Evolutionary conservation across 2,113 vertebrate genomes (phyloP).

Genomic region (Onychorhynchus coronatus): DNA sequence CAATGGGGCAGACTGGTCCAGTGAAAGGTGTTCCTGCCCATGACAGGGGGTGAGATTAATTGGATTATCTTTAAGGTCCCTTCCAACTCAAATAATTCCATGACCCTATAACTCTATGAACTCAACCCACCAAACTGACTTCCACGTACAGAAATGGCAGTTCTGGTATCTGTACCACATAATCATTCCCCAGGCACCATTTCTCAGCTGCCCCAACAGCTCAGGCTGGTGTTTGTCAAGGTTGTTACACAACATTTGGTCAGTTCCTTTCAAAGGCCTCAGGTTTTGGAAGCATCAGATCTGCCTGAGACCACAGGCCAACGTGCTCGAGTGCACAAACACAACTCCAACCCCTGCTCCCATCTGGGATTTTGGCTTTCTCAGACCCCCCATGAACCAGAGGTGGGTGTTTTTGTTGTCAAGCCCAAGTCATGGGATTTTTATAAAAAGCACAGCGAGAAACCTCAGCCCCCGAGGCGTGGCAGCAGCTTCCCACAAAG

Average conservation of each 20-base stretch:
- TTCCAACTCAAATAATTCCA: background rate
- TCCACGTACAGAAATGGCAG: fast-evolving
- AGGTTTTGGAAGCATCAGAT: background rate
- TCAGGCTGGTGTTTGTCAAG: background rate
- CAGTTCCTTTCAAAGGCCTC: background rate
- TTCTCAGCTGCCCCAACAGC: background rate
- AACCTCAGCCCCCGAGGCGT: background rate
- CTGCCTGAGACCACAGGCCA: background rate
- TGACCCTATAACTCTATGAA: background rate
- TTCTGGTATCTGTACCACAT: fast-evolving
- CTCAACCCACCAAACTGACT: fast-evolving
- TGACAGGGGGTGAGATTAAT: no score
- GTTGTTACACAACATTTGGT: fast-evolving
- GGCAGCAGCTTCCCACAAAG: background rate
- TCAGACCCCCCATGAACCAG: fast-evolving
- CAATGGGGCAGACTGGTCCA: no score
- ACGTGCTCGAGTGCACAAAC: fast-evolving
- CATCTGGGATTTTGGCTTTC: background rate
- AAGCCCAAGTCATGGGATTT: background rate
- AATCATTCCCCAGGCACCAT: background rate
- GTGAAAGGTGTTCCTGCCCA: no score
- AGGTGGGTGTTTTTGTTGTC: background rate
- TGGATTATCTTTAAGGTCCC: background rate
- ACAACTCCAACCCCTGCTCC: background rate
- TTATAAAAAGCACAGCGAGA: background rate